phyloP scores from a whole-genome alignment of 2,113 vertebrate genomes.

The Notarius quadriscutis region DNA sequence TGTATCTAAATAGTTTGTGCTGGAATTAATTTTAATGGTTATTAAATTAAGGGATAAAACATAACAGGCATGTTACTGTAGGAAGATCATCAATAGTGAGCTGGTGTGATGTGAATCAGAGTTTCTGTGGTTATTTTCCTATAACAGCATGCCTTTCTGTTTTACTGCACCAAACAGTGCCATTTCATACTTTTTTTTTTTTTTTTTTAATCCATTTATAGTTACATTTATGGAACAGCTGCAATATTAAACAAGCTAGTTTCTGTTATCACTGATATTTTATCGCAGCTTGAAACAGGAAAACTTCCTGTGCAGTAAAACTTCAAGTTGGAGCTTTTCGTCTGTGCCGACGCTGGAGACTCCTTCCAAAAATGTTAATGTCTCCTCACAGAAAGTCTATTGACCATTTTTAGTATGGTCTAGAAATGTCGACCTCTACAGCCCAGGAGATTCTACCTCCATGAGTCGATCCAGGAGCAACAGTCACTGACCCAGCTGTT shows the following conservation, averaged over 20 bases:
- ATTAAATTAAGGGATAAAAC: neutral
- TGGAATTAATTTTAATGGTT: neutral
- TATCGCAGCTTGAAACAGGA: neutral
- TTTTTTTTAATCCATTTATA: neutral
- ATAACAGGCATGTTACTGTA: neutral
- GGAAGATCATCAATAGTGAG: neutral
- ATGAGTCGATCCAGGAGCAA: no score
- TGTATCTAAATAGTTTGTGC: neutral
- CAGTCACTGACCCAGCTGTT: no score
- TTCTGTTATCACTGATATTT: neutral
- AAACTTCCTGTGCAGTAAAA: neutral
- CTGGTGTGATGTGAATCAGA: neutral
- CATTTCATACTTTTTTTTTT: neutral
- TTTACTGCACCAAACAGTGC: no score
- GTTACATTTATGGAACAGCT: neutral
- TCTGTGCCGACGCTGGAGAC: slow-evolving; percentile 29
- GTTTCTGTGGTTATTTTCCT: neutral
- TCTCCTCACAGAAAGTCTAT: neutral
- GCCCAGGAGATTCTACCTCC: no score
- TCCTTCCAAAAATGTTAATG: neutral
- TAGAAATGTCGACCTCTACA: no score
- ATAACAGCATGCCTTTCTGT: neutral
- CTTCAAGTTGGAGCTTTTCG: slow-evolving; percentile 44
- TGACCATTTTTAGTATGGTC: no score
- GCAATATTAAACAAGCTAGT: neutral